Evolutionary conservation across 2,797 vertebrate genomes (phyloP).

Genomic region (Parambassis ranga): DNA sequence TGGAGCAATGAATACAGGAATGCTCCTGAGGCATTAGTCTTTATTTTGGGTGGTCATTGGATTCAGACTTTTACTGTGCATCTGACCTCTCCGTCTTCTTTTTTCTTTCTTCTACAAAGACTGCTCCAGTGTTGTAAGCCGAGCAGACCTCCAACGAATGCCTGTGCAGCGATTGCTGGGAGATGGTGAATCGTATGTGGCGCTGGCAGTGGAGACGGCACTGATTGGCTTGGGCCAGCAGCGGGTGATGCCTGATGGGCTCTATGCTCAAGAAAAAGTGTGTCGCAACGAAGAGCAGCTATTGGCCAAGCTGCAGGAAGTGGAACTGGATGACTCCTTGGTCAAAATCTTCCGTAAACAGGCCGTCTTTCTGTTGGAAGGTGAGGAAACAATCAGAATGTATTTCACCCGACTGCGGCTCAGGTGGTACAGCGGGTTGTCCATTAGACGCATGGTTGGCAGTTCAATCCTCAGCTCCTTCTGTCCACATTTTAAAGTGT

Average conservation of each 20-base stretch:
- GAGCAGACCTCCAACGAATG: constrained; percentile 89
- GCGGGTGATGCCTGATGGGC: constrained; percentile 95
- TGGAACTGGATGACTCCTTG: constrained; percentile 93
- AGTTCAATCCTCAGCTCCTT: neutral
- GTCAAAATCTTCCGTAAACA: constrained; percentile 99
- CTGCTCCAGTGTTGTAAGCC: constrained; percentile 86
- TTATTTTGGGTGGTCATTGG: constrained; percentile 44
- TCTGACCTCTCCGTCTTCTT: neutral
- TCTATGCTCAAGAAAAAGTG: constrained; percentile 98
- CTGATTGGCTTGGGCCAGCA: constrained; percentile 95
- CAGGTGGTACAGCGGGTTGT: neutral
- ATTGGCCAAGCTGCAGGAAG: constrained; percentile 96
- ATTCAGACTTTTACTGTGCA: constrained; percentile 32
- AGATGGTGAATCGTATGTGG: constrained; percentile 93
- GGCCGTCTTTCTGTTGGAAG: constrained; percentile 97
- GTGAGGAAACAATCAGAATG: constrained; percentile 69
- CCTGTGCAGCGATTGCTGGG: constrained; percentile 91
- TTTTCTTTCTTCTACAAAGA: constrained; percentile 68
- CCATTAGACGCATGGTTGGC: neutral
- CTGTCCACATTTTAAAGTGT: neutral
- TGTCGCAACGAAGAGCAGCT: constrained; percentile 98
- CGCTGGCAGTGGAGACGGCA: constrained; percentile 94
- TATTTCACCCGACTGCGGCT: neutral
- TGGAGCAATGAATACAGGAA: constrained; percentile 29
- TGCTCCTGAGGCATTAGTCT: constrained; percentile 49